A percentile compares a stretch with the other conserved stretches of the same genome.
Conservation (phyloP, 2,797 vertebrate species). For the Coregonus suidteri region DNA sequence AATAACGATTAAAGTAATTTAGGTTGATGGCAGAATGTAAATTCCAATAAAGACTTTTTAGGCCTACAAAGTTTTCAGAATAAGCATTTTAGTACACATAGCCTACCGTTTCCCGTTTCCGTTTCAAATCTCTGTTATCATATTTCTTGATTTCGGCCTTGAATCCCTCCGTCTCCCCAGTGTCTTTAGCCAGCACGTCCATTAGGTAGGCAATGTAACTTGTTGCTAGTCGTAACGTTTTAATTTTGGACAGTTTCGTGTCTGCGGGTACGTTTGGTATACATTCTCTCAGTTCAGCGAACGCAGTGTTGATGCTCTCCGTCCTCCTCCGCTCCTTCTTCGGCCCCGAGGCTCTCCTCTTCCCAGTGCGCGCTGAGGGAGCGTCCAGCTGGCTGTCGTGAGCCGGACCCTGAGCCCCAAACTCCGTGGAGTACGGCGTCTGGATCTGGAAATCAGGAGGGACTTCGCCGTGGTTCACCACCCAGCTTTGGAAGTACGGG, state of each 20-base stretch:
- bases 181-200: conserved; percentile 91
- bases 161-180: conserved; percentile 88
- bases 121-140: conserved; percentile 83
- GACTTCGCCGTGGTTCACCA: conserved; percentile 83
- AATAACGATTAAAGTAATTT: not conserved
- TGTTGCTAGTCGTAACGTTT: conserved; percentile 86
- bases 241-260: conserved; percentile 91
- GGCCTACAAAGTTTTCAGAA: not conserved
- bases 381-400: conserved; percentile 78
- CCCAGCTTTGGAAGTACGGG: conserved; percentile 90
- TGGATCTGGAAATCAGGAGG: conserved; percentile 81
- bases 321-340: conserved; percentile 91
- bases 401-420: conserved; percentile 68
- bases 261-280: conserved; percentile 90
- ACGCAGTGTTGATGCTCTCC: conserved; percentile 90
- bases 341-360: conserved; percentile 81
- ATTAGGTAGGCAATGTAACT: conserved; percentile 91
- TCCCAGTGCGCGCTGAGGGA: conserved; percentile 76
- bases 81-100: not conserved
- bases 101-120: conserved; percentile 89
- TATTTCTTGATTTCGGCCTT: conserved; percentile 93
- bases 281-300: conserved; percentile 86
- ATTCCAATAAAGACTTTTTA: not conserved
- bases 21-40: not conserved
- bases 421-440: conserved; percentile 64